Evolutionary conservation across 2,888 invertebrate genomes (phyloP), one percentile per base, ranked within the genome.

Genomic region (Tromatobia lineatoria): DNA sequence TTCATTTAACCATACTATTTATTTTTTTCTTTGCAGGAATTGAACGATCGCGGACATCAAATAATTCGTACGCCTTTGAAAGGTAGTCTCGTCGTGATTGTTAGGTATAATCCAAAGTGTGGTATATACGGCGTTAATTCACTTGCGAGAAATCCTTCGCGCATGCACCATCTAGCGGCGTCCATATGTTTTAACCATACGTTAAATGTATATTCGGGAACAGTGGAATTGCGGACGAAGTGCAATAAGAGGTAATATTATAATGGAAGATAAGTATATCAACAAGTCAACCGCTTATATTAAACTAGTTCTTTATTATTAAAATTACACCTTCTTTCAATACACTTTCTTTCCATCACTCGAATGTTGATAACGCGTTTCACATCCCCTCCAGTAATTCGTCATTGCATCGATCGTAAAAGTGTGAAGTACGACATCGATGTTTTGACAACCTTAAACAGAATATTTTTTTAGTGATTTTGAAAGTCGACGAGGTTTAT

Each of bases 341-440:
- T 20, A 11, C 20, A 20, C 10, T 11, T 23, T 54, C 10, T 20
- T 23, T 10, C 52, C 1, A 20, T 20, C 23, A 7, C 18, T 20
- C 20, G 10, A 54, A 18, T 7, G 3, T 45, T 45, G 45, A 3
- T 11, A 18, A n/a, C n/a, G 8, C 4, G 18, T 20, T 13, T 11
- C 13, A 13, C 13, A 25, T 25, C 4, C 13, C 4, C 57, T 15
- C 13, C 1, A 2, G 57, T 57, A 25, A 6, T 25, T 25, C 25
- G 57, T 66, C 20, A 38, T 13, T 66, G 66, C 54, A 73, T 70
- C 11, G 79, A 73, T 13, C 71, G 70, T 18, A 78, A 52, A 18
- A 78, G 10, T n/a, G 71, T 79, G n/a, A 79, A 79, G 54, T 79
- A 79, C 18, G 79, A 79, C 66, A 54, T 54, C 11, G 79, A 73